Percentiles rank a stretch among this genome's conserved stretches.
phyloP scores from a whole-genome alignment of 2,888 invertebrate genomes.

The Cataglyphis livida region DNA sequence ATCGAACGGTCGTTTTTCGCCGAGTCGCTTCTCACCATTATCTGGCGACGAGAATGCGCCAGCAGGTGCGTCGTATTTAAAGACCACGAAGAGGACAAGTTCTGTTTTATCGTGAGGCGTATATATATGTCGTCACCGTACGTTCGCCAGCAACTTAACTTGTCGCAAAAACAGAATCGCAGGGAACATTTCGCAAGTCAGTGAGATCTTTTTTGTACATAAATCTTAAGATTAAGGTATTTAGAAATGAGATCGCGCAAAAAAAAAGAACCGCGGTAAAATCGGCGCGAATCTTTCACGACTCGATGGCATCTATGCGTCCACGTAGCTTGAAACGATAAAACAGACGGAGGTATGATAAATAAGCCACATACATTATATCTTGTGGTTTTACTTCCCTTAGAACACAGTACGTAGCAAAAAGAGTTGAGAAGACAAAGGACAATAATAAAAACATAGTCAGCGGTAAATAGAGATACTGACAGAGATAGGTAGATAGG shows the following conservation, averaged over 20 bases:
- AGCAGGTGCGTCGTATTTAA: constrained; percentile 14
- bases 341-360: constrained; percentile 30
- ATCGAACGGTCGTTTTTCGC: neutral
- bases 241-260: neutral
- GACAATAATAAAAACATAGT: neutral
- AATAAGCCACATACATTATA: constrained; percentile 20
- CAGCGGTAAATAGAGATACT: neutral
- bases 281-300: constrained; percentile 9
- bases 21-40: constrained; percentile 3
- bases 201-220: neutral
- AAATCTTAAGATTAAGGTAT: neutral
- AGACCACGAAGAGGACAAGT: neutral
- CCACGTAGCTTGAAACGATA: constrained; percentile 20
- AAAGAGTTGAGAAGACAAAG: constrained; percentile 1
- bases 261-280: neutral
- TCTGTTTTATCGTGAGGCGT: constrained; percentile 3
- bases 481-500: neutral
- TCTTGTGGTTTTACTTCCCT: constrained; percentile 9
- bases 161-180: neutral
- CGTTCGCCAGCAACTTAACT: constrained; percentile 10
- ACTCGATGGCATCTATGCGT: constrained; percentile 11
- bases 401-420: neutral
- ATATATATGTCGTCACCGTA: neutral
- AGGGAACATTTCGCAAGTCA: constrained; percentile 9
- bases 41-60: neutral